Evolutionary conservation across 64 coral and sea anemone genomes (phyloP), one percentile per base, ranked within the genome.

Genomic region (Stichodactyla mertensii): DNA sequence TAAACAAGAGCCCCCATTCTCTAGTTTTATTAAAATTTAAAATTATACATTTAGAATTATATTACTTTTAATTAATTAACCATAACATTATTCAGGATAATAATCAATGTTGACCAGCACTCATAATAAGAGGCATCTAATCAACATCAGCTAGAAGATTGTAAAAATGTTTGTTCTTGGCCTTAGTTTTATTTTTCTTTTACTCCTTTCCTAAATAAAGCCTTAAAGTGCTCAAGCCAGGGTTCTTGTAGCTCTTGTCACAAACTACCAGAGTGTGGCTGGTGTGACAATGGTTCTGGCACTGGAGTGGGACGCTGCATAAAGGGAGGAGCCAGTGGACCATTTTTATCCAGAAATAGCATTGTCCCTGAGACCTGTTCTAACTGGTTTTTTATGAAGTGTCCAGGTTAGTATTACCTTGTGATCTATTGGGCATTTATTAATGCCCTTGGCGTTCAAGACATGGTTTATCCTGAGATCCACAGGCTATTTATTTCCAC

Each of bases 331-430:
- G 82, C 45, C 16, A 52, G 22, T 52, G 80, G 80, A 31, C 55
- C 78, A 67, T 87, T 87, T 83, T 20, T 16, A 77, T 52, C 24
- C 0, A 58, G 70, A 78, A 16, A 16, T 24, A 84, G 53, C 27
- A 55, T 54, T 55, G 0, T 23, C 15, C 20, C 20, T 16, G 59
- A 11, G 55, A 58, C 52, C 66, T 77, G 45, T 71, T 45, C 82
- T 53, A 82, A 54, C 16, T 92, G 91, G 91, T 79, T 88, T 64
- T 92, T 88, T 22, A 84, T 88, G n/a, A 54, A 84, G 14, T 92
- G 91, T 74, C 91, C 91, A 92, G 86, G 91, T 92, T 88, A 64
- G 83, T 56, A 82, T 52, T 45, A 45, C 36, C 36, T 45, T 45
- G 36, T 45, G 36, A 45, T 45, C 36, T 45, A 45, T 45, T 45